Evolutionary conservation across 2,888 invertebrate genomes (phyloP).

Genomic region (Stegana nigrithorax): DNA sequence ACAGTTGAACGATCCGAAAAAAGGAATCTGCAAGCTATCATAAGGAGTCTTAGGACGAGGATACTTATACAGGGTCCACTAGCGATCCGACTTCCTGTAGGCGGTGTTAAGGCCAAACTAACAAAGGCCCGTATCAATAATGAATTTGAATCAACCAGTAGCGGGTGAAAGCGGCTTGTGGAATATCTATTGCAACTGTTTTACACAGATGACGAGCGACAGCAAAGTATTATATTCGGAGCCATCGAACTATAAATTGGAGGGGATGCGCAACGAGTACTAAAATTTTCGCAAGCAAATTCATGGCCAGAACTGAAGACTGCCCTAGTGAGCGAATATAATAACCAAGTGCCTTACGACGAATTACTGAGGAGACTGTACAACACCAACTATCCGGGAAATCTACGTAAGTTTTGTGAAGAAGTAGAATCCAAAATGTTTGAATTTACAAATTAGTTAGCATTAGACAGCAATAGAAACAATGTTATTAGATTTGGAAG

Average conservation of each 20-base stretch:
- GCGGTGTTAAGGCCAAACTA: neutral
- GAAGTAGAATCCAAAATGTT: constrained; percentile 2
- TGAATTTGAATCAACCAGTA: too few species aligned
- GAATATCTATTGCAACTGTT: neutral
- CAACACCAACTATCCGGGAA: neutral
- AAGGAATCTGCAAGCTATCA: too few species aligned
- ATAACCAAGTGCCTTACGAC: constrained; percentile 19
- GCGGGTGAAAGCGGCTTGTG: too few species aligned
- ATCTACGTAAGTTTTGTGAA: constrained; percentile 13
- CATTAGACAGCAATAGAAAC: constrained; percentile 3
- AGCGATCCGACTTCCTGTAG: too few species aligned
- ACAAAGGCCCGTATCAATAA: neutral
- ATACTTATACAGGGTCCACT: too few species aligned
- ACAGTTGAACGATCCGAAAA: neutral
- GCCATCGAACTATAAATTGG: constrained; percentile 5
- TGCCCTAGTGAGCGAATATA: constrained; percentile 12
- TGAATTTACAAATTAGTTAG: constrained; percentile 12
- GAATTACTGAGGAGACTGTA: constrained; percentile 5
- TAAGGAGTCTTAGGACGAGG: too few species aligned
- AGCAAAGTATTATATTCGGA: constrained; percentile 7
- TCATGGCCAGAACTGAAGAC: constrained; percentile 1
- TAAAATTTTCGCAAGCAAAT: neutral
- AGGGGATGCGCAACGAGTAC: constrained; percentile 6
- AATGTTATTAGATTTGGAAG: constrained; percentile 2
- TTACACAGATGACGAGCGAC: neutral